Evolutionary conservation across 2,888 invertebrate species (phyloP).

Genomic region (Drosophila leonis): DNA sequence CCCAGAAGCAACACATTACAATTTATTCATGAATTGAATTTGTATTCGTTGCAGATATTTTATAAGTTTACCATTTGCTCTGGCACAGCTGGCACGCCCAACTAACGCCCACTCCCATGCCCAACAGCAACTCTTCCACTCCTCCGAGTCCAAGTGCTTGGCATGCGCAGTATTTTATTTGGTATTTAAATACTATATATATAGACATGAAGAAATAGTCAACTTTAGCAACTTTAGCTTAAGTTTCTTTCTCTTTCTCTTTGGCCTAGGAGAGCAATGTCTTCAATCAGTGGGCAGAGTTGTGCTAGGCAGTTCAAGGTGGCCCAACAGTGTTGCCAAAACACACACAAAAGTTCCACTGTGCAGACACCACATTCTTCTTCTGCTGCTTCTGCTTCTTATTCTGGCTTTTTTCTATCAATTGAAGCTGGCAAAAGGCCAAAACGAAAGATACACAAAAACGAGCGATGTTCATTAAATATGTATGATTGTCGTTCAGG

Average conservation of each 20-base stretch:
- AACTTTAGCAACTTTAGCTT: not conserved
- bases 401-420: not conserved
- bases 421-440: constrained; percentile 20
- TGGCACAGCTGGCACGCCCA: constrained; percentile 19
- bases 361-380: not conserved
- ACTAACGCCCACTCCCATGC: not conserved
- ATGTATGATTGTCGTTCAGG: constrained; percentile 58
- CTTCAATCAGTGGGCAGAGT: no score
- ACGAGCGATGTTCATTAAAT: constrained; percentile 46
- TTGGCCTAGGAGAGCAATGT: no score
- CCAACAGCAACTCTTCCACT: not conserved
- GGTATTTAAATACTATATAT: constrained; percentile 37
- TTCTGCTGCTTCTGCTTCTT: not conserved
- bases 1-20: constrained; percentile 63
- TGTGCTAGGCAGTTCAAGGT: not conserved
- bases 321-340: not conserved
- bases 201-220: not conserved
- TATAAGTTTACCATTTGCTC: constrained; percentile 67
- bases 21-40: constrained; percentile 83
- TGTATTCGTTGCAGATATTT: constrained; percentile 80
- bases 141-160: not conserved
- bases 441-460: constrained; percentile 33
- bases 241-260: no score
- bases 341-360: not conserved
- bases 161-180: constrained; percentile 38